Percentiles rank a stretch among this genome's conserved stretches.
phyloP scores from a whole-genome alignment of 2,797 vertebrate genomes.

The Hybognathus amarus region DNA sequence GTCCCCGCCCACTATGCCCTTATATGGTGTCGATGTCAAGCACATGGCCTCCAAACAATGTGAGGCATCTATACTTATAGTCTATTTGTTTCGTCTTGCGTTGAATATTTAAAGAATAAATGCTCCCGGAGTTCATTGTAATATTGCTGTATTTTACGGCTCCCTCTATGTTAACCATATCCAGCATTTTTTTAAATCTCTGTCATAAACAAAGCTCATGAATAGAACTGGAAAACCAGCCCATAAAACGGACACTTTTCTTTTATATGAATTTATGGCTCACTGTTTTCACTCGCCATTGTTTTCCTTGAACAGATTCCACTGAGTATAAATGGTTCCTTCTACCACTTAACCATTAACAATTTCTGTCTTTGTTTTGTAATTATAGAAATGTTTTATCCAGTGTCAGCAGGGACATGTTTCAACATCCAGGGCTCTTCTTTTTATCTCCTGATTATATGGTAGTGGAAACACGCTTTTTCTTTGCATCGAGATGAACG shows the following conservation, averaged over 20 bases:
- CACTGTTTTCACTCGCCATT: conserved; percentile 73
- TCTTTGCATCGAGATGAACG: conserved; percentile 66
- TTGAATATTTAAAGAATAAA: conserved; percentile 9
- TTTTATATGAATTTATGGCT: conserved; percentile 68
- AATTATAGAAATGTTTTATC: conserved; percentile 84
- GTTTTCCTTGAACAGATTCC: conserved; percentile 71
- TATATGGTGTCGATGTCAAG: background rate
- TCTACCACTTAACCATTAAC: conserved; percentile 77
- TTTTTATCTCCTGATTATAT: conserved; percentile 89
- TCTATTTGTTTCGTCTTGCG: background rate
- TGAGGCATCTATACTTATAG: background rate
- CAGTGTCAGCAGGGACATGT: conserved; percentile 85
- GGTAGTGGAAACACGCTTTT: conserved; percentile 71
- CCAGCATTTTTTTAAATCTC: conserved; percentile 63
- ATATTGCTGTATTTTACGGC: conserved; percentile 25
- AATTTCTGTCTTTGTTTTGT: conserved; percentile 81
- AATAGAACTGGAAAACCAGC: conserved; percentile 64
- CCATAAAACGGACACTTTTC: conserved; percentile 56
- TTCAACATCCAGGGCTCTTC: conserved; percentile 77
- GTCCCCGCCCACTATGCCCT: background rate
- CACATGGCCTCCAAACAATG: background rate
- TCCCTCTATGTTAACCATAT: conserved; percentile 61
- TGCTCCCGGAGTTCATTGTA: conserved; percentile 18
- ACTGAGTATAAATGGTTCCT: conserved; percentile 74
- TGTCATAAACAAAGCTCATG: conserved; percentile 61